phyloP scores from a whole-genome alignment of 2,113 vertebrate genomes.

The Sylvilagus bachmani region DNA sequence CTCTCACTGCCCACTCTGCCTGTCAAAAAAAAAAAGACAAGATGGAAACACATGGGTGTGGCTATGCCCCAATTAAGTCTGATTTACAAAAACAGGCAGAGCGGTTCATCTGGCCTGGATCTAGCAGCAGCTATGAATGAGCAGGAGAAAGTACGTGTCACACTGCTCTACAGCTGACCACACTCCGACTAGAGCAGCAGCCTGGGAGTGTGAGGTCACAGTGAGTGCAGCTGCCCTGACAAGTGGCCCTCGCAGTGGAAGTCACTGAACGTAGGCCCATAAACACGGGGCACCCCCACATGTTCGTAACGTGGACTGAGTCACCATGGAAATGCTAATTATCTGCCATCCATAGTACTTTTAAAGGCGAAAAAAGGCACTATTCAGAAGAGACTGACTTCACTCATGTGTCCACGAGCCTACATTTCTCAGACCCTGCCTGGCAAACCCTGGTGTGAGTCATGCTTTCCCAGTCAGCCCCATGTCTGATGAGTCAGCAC shows the following conservation, averaged over 20 bases:
- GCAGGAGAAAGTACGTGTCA: not conserved
- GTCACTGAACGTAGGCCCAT: not conserved
- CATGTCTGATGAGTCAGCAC: not conserved
- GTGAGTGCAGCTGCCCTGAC: not conserved
- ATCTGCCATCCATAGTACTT: not conserved
- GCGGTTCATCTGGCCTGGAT: not conserved
- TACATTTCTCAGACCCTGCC: not conserved
- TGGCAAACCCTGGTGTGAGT: slow-evolving; percentile 37
- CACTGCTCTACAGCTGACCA: not conserved
- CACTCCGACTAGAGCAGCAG: not conserved
- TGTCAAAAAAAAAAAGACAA: not conserved
- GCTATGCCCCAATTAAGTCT: not conserved
- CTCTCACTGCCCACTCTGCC: too few species aligned
- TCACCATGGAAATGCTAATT: not conserved
- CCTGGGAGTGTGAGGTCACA: not conserved
- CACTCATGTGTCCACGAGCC: not conserved
- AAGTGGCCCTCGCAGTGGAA: slow-evolving; percentile 28
- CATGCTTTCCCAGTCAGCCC: slow-evolving; percentile 2
- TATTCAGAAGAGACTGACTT: not conserved
- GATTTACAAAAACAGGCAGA: not conserved
- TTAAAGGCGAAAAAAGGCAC: slow-evolving; percentile 9
- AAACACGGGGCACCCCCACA: not conserved
- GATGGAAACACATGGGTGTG: not conserved
- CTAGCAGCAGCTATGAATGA: not conserved
- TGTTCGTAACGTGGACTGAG: not conserved